Evolutionary conservation across 1,140 invertebrate species (phyloP), one percentile per base, ranked within the genome.

Genomic region (Cotesia vestalis): DNA sequence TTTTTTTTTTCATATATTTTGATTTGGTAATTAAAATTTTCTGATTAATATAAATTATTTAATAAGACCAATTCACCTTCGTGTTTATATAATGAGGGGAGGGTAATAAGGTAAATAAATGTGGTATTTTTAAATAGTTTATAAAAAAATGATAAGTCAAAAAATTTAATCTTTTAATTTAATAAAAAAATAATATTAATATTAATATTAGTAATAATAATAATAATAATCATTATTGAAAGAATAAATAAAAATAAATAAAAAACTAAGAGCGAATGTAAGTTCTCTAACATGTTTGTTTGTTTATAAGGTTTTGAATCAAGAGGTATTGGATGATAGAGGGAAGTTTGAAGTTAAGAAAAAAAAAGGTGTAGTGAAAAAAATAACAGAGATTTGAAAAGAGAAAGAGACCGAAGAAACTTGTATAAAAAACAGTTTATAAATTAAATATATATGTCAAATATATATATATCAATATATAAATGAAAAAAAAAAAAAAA

Each of bases 231-330:
- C 14, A 72, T 20, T 64, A 61, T 69, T 69, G 74, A 74, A 61
- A 69, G 75, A 78, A 75, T 72, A 76, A 76, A 75, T 59, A 75
- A 66, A 72, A 75, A 72, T 61, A 72, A 75, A 69, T 64, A 74
- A 75, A 79, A 75, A 40, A 40, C 38, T 79, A 75, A 80, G 79
- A 74, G 73, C 79, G 74, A 72, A 78, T 78, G 77, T 84, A 85
- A 84, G 81, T 83, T 86, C 80, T 86, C 85, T 86, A 86, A 87
- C 83, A 81, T 84, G 77, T 87, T 87, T 87, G 81, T 87, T 86
- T 87, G 85, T 87, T 87, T 87, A 85, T 87, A 87, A 87, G 86
- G 86, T 87, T 86, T 83, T 87, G 85, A 87, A 87, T 86, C 85
- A 87, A 87, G 86, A 87, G 85, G 86, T 87, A 86, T 86, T 87